A percentile compares a stretch with the other conserved stretches of the same genome.
Evolutionary conservation across 2,888 invertebrate species (phyloP).

Genomic region (Noctua janthe): DNA sequence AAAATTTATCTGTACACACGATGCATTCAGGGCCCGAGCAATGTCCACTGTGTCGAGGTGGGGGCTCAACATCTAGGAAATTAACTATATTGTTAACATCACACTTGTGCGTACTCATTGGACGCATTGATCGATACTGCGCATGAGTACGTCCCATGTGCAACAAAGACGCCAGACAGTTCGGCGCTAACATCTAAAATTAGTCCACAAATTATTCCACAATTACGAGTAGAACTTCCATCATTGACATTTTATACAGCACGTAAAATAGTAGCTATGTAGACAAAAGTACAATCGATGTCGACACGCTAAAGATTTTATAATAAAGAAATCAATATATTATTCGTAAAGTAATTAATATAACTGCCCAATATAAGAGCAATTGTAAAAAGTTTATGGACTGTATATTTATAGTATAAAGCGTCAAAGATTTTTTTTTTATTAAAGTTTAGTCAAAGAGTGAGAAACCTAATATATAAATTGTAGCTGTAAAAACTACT

Average conservation of each 20-base stretch:
- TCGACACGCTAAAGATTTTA: conserved; percentile 31
- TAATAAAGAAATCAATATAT: conserved; percentile 26
- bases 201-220: conserved; percentile 7
- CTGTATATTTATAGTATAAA: conserved; percentile 38
- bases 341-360: conserved; percentile 27
- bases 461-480: conserved; percentile 70
- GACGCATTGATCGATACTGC: neutral
- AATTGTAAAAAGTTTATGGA: conserved; percentile 46
- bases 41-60: neutral
- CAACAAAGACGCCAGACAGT: neutral
- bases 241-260: conserved; percentile 25
- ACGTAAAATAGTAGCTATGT: conserved; percentile 31
- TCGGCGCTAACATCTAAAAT: conserved; percentile 8
- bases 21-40: neutral
- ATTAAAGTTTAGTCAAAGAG: conserved; percentile 72
- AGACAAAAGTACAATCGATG: conserved; percentile 28
- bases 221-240: conserved; percentile 22
- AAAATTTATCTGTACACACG: neutral
- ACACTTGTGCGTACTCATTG: conserved; percentile 5
- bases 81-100: conserved; percentile 1
- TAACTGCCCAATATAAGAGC: conserved; percentile 38
- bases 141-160: neutral
- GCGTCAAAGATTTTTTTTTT: conserved; percentile 16
- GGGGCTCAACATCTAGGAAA: neutral
- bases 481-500: conserved; percentile 48